Percentiles rank a stretch among this genome's conserved stretches.
Conservation (phyloP, 2,113 vertebrate species). For the Salvelinus sp. region DNA sequence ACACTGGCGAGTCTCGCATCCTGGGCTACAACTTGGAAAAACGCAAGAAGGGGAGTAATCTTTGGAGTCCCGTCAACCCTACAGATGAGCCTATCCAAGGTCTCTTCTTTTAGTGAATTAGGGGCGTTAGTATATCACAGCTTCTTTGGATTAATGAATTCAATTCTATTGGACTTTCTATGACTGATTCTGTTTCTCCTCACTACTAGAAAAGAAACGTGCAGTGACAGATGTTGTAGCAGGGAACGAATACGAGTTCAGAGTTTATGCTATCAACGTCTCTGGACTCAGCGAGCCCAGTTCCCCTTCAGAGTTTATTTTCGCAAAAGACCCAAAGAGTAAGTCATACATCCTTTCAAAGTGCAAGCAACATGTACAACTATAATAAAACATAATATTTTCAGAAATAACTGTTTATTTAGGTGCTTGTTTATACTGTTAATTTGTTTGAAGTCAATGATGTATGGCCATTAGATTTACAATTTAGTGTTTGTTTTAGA, state of each 20-base stretch:
- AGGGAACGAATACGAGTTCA: slow-evolving; percentile 86
- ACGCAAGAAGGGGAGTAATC: slow-evolving; percentile 82
- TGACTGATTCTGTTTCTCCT: not conserved
- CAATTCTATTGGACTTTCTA: not conserved
- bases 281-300: slow-evolving; percentile 83
- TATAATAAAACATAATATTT: too few relatives aligned
- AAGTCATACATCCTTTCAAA: slow-evolving; percentile 51
- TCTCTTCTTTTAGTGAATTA: slow-evolving; percentile 32
- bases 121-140: not conserved
- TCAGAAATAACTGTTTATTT: too few relatives aligned
- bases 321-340: slow-evolving; percentile 80
- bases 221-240: slow-evolving; percentile 74
- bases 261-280: slow-evolving; percentile 82
- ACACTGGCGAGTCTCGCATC: slow-evolving; percentile 73
- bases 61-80: slow-evolving; percentile 79
- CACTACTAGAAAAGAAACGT: slow-evolving; percentile 76
- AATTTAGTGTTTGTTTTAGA: slow-evolving; percentile 61
- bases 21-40: slow-evolving; percentile 85
- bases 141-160: not conserved
- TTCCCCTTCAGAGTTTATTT: slow-evolving; percentile 74
- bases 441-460: not conserved
- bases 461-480: not conserved
- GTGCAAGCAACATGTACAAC: too few relatives aligned
- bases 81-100: slow-evolving; percentile 73
- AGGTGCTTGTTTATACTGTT: not conserved